Percentiles rank a stretch among this genome's conserved stretches.
Evolutionary conservation across 2,113 vertebrate species (phyloP).

Genomic region (Clarias macrocephalus): DNA sequence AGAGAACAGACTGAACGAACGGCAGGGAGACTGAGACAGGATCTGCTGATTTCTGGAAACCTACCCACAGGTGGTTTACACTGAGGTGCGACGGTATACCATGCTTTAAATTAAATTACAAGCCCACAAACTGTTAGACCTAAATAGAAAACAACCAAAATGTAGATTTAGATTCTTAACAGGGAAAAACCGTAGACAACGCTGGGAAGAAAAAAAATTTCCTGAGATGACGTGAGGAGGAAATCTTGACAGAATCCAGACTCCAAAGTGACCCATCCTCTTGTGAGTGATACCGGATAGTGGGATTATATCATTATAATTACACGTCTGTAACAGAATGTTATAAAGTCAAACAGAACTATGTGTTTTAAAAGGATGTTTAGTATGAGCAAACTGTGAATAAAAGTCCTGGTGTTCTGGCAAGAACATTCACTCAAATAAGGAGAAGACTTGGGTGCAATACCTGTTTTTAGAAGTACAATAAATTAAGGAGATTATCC

Average conservation of each 20-base stretch:
- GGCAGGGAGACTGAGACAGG: not conserved
- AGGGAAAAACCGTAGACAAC: not conserved
- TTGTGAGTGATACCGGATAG: not conserved
- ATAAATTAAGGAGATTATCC: not conserved
- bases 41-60: not conserved
- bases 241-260: not conserved
- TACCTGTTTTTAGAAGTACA: not conserved
- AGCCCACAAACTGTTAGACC: too few species aligned
- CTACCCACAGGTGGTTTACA: not conserved
- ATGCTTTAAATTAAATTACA: not conserved
- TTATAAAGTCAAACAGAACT: not conserved
- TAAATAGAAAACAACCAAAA: not conserved
- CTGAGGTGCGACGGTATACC: not conserved
- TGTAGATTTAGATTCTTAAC: not conserved
- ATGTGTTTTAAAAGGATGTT: not conserved
- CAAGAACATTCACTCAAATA: not conserved
- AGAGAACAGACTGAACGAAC: not conserved
- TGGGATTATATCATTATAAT: not conserved
- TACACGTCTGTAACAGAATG: not conserved
- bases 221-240: not conserved
- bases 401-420: not conserved
- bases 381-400: not conserved
- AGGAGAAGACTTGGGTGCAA: not conserved
- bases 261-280: not conserved
- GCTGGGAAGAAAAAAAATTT: not conserved